Conservation (phyloP, 2,113 vertebrate species). For the Aepyceros melampus region DNA sequence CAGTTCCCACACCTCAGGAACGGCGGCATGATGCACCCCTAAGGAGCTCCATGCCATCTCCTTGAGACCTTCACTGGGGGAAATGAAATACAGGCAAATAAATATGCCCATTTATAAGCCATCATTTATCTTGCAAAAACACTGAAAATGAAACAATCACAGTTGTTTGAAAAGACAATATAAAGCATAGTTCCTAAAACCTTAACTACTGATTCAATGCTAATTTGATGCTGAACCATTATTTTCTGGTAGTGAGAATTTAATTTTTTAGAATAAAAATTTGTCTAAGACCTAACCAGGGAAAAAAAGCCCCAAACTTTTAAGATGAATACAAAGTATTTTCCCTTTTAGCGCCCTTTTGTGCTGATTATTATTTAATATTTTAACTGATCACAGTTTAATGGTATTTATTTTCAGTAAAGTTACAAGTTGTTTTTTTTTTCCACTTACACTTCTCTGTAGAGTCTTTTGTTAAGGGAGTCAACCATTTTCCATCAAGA, state of each 20-base stretch:
- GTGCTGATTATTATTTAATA: constrained; percentile 81
- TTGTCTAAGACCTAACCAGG: constrained; percentile 74
- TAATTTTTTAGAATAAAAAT: constrained; percentile 58
- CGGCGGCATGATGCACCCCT: constrained; percentile 79
- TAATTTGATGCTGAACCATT: constrained; percentile 73
- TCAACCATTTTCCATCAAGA: constrained; percentile 77
- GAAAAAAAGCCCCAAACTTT: constrained; percentile 72
- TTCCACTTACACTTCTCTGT: constrained; percentile 62
- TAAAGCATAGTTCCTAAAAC: constrained; percentile 79
- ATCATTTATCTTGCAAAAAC: constrained; percentile 77
- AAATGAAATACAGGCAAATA: constrained; percentile 81
- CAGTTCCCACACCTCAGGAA: constrained; percentile 86
- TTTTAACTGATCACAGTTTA: constrained; percentile 78
- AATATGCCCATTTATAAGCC: constrained; percentile 77
- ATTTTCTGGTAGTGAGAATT: constrained; percentile 67
- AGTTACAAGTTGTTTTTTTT: constrained; percentile 65
- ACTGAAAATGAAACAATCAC: constrained; percentile 77
- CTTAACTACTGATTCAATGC: constrained; percentile 78
- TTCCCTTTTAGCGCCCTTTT: constrained; percentile 72
- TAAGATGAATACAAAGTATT: constrained; percentile 76
- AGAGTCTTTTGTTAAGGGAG: constrained; percentile 75
- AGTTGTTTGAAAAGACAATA: constrained; percentile 78
- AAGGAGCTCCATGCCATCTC: constrained; percentile 73
- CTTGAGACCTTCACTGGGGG: constrained; percentile 72
- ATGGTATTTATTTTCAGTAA: constrained; percentile 72